Evolutionary conservation across 2,888 invertebrate genomes (phyloP).

Genomic region (Troides aeacus): DNA sequence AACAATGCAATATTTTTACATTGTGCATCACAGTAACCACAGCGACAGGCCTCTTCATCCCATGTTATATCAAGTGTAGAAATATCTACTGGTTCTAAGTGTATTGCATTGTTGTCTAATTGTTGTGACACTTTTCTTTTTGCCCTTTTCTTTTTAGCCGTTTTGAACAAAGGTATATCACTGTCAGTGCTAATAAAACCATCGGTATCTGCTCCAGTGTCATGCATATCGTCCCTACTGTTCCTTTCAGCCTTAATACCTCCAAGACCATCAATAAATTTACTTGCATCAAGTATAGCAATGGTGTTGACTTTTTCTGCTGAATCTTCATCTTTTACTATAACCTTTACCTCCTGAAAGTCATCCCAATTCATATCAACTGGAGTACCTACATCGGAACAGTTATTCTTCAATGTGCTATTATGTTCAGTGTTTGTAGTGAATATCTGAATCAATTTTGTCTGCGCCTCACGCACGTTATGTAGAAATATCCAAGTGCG

Average conservation of each 20-base stretch:
- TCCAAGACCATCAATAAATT: conserved; percentile 40
- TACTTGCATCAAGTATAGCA: conserved; percentile 42
- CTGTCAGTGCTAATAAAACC: conserved; percentile 56
- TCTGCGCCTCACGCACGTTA: conserved; percentile 61
- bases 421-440: conserved; percentile 32
- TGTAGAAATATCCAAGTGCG: conserved; percentile 68
- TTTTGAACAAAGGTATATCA: conserved; percentile 52
- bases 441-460: conserved; percentile 54
- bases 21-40: conserved; percentile 65
- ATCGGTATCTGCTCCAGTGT: conserved; percentile 36
- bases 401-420: conserved; percentile 33
- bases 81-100: conserved; percentile 36
- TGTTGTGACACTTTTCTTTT: conserved; percentile 42
- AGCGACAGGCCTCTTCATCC: conserved; percentile 65
- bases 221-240: conserved; percentile 41
- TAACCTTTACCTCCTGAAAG: conserved; percentile 58
- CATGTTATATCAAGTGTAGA: conserved; percentile 48
- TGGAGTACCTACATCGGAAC: conserved; percentile 50
- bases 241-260: conserved; percentile 51
- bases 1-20: conserved; percentile 62
- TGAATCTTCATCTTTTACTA: conserved; percentile 50
- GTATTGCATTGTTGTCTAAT: conserved; percentile 18
- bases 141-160: conserved; percentile 49
- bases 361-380: conserved; percentile 62
- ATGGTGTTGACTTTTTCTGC: conserved; percentile 38